phyloP scores from a whole-genome alignment of 2,888 invertebrate genomes.

The Phengaris arion region DNA sequence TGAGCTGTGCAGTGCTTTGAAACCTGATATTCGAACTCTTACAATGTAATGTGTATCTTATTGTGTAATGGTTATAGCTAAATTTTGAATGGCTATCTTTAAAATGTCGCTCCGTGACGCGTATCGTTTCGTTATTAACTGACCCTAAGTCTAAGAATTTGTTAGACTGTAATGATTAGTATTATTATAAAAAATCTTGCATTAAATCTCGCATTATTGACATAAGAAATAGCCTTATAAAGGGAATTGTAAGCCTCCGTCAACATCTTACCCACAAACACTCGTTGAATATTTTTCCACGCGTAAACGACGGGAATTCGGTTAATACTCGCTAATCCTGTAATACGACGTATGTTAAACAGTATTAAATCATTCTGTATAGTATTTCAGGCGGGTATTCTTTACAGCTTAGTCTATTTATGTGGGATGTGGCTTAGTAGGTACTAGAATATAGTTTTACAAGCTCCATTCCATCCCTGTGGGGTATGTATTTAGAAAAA shows the following conservation, averaged over 20 bases:
- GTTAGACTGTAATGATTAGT: no score
- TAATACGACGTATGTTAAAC: constrained; percentile 14
- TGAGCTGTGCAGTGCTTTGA: no score
- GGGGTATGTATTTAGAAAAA: background rate
- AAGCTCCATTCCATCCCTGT: background rate
- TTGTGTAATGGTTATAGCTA: no score
- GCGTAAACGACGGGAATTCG: background rate
- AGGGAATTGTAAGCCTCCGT: background rate
- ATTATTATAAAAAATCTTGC: no score
- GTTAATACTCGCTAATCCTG: background rate
- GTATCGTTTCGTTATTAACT: no score
- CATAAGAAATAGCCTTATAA: background rate
- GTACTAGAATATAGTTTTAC: background rate
- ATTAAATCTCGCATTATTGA: background rate
- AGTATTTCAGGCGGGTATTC: background rate
- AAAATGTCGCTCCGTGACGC: no score
- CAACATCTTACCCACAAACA: background rate
- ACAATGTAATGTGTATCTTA: no score
- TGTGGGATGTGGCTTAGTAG: no score
- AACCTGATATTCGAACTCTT: no score
- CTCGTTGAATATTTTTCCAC: constrained; percentile 2
- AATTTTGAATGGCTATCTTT: no score
- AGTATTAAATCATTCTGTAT: background rate
- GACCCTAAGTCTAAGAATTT: no score
- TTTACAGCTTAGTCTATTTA: background rate